phyloP scores from a whole-genome alignment of 2,113 vertebrate genomes.

The Hippoglossus stenolepis region DNA sequence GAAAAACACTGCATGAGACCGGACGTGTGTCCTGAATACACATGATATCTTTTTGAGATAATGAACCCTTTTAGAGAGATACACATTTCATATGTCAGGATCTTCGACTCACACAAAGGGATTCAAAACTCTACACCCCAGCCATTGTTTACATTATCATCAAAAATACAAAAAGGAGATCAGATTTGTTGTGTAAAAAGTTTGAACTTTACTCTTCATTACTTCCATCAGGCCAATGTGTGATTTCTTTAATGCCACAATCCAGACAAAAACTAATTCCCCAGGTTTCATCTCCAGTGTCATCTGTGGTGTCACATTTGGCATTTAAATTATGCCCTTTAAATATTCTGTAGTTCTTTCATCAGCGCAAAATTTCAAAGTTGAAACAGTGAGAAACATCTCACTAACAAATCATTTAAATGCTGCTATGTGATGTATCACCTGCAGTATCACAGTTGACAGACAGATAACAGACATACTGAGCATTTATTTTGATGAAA shows the following conservation, averaged over 20 bases:
- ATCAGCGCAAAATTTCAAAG: background rate
- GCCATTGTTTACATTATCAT: background rate
- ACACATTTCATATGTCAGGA: background rate
- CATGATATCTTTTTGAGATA: too few relatives aligned
- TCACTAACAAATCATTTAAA: background rate
- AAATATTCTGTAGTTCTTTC: background rate
- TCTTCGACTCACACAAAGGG: background rate
- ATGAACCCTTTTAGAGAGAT: too few relatives aligned
- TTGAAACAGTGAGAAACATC: background rate
- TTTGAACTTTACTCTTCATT: conserved; percentile 1
- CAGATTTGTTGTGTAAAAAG: too few relatives aligned
- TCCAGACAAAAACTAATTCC: background rate
- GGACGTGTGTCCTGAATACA: too few relatives aligned
- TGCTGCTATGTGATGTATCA: background rate
- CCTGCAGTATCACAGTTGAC: conserved; percentile 6
- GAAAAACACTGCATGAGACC: too few relatives aligned
- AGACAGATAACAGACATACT: background rate
- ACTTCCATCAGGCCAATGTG: background rate
- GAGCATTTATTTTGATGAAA: too few relatives aligned
- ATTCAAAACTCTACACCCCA: background rate
- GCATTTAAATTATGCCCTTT: conserved; percentile 19
- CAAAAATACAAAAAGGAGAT: background rate
- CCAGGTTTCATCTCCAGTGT: conserved; percentile 3
- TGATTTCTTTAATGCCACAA: conserved; percentile 1
- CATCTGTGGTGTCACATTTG: background rate